phyloP scores from a whole-genome alignment of 2,113 vertebrate genomes.

The Amblyopsis rosae region DNA sequence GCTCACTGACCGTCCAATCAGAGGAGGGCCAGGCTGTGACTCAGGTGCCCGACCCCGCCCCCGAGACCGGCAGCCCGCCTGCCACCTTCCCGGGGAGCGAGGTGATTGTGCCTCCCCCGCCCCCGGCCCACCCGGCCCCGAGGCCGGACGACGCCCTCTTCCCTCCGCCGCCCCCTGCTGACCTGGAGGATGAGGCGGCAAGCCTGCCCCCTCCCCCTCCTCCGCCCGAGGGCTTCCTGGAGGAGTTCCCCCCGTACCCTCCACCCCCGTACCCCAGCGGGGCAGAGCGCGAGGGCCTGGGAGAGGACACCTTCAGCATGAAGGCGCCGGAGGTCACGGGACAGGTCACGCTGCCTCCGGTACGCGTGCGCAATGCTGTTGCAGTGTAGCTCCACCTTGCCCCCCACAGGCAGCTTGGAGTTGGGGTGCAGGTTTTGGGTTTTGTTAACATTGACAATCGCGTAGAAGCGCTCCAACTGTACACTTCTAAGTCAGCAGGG shows the following conservation, averaged over 20 bases:
- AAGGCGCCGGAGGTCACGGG: conserved; percentile 92
- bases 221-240: conserved; percentile 83
- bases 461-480: no score
- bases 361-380: conserved; percentile 45
- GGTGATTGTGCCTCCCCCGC: conserved; percentile 67
- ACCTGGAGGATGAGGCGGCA: conserved; percentile 63
- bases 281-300: conserved; percentile 84
- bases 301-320: conserved; percentile 87
- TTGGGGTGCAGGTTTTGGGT: no score
- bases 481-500: no score
- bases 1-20: conserved; percentile 29
- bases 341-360: conserved; percentile 90
- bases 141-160: conserved; percentile 65
- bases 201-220: conserved; percentile 66
- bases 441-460: no score
- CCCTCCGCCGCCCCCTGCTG: conserved; percentile 32
- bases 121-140: conserved; percentile 75
- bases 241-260: conserved; percentile 97
- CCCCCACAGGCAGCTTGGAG: no score
- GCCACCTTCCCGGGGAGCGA: conserved; percentile 38
- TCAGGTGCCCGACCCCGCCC: neutral
- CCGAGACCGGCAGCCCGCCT: conserved; percentile 63
- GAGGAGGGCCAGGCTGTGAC: conserved; percentile 34
- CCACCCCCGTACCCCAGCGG: conserved; percentile 92
- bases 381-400: no score